Percentiles rank a stretch among this genome's conserved stretches.
Evolutionary conservation across 2,797 vertebrate genomes (phyloP).

Genomic region (Premnoplex brunnescens): DNA sequence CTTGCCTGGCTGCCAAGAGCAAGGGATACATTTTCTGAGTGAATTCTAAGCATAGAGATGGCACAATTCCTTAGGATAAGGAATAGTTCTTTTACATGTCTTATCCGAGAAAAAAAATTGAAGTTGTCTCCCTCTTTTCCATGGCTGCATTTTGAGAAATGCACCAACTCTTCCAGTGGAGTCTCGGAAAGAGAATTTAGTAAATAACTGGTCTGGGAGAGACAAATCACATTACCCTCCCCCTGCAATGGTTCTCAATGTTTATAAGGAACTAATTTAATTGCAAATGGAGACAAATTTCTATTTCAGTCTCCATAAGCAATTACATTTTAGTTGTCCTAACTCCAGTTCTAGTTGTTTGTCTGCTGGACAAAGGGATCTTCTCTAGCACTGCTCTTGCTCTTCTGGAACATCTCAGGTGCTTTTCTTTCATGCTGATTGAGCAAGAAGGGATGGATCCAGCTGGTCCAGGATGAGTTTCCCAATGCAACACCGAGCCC

Average conservation of each 20-base stretch:
- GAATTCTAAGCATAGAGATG: not conserved
- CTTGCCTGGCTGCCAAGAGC: not conserved
- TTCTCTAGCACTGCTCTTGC: not conserved
- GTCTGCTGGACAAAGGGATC: not conserved
- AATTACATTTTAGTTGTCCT: constrained; percentile 5
- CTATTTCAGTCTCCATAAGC: not conserved
- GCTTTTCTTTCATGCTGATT: not conserved
- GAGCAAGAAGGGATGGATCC: not conserved
- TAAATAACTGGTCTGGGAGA: not conserved
- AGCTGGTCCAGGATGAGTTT: not conserved
- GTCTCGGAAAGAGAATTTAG: not conserved
- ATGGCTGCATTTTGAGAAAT: not conserved
- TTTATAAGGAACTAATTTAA: not conserved
- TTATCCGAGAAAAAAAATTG: not conserved
- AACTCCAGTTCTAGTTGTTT: not conserved
- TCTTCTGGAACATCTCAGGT: not conserved
- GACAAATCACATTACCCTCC: not conserved
- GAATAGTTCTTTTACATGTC: not conserved
- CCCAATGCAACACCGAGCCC: not conserved
- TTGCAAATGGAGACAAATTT: constrained; percentile 33
- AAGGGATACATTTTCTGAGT: not conserved
- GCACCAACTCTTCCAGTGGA: not conserved
- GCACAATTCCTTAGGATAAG: not conserved
- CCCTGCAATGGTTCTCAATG: not conserved
- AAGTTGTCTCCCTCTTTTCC: not conserved